Evolutionary conservation across 2,113 vertebrate genomes (phyloP).

Genomic region (Megaptera novaeangliae): DNA sequence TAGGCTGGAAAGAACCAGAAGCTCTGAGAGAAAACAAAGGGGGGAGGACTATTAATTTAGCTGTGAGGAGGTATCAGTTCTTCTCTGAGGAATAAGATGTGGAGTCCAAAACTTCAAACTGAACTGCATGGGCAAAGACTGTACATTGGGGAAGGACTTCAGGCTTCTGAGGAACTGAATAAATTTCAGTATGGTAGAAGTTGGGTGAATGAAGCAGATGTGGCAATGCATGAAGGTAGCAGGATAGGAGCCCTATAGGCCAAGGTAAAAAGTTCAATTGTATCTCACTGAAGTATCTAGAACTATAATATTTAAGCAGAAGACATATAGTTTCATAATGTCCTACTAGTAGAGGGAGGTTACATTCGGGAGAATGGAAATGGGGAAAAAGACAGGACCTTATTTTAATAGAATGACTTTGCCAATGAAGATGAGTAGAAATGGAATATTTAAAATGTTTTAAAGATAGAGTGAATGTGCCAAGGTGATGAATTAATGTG

Average conservation of each 20-base stretch:
- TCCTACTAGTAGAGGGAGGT: not conserved
- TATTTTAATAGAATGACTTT: not conserved
- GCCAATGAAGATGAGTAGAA: not conserved
- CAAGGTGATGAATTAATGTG: not conserved
- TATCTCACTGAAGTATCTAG: not conserved
- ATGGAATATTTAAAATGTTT: not conserved
- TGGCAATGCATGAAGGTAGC: fast-evolving
- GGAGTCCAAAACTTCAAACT: not conserved
- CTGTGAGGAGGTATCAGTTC: not conserved
- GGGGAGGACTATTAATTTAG: fast-evolving
- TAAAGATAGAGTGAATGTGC: not conserved
- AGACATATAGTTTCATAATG: not conserved
- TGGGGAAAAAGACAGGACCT: not conserved
- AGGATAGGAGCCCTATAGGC: not conserved
- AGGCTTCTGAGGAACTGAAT: not conserved
- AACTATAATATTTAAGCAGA: not conserved
- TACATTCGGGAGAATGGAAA: not conserved
- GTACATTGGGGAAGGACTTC: not conserved
- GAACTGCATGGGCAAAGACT: not conserved
- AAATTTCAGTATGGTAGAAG: not conserved
- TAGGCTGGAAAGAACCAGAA: not conserved
- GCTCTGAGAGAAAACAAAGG: not conserved
- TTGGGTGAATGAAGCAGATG: not conserved
- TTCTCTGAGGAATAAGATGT: not conserved
- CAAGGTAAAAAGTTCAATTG: not conserved